These are phyloP conservation scores for Encarsia formosa DNA, from an alignment of 2,888 invertebrate species.

Conservation along the genomic window DNA sequence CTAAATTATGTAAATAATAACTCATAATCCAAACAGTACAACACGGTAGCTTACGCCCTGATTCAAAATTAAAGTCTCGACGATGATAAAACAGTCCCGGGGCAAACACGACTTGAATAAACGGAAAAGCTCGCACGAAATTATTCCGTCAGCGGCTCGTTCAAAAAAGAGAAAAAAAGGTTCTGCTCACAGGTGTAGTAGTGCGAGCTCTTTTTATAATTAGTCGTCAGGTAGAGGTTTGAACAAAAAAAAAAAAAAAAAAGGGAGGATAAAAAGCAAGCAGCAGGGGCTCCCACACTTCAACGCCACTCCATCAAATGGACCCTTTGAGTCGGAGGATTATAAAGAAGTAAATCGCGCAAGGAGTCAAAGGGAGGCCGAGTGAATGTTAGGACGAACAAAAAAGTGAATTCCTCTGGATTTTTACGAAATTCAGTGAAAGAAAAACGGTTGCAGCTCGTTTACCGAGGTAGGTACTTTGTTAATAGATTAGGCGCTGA, in stretches of 20 bases:
- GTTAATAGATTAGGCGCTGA: too few species aligned
- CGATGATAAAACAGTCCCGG: too few species aligned
- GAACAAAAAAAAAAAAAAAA: background rate
- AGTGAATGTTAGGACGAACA: background rate
- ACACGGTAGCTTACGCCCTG: too few species aligned
- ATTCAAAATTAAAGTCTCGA: too few species aligned
- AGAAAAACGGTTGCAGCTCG: too few species aligned
- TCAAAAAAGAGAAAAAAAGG: background rate
- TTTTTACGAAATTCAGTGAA: too few species aligned
- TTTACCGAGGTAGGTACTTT: too few species aligned
- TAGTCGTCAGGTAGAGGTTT: conserved; percentile 6
- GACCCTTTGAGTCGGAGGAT: conserved; percentile 3
- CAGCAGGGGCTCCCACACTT: background rate
- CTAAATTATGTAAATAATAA: too few species aligned
- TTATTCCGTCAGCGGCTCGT: conserved; percentile 3
- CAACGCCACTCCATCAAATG: conserved; percentile 6
- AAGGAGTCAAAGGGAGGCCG: background rate
- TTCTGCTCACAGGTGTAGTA: background rate
- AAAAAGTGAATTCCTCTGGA: background rate
- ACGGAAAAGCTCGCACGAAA: conserved; percentile 1
- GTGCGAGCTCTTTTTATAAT: conserved; percentile 10
- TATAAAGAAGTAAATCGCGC: background rate
- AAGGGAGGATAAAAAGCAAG: background rate
- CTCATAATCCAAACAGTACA: too few species aligned
- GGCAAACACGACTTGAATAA: background rate